Conservation (phyloP, 1,140 invertebrate species). For the Brachionus rotundiformis region DNA sequence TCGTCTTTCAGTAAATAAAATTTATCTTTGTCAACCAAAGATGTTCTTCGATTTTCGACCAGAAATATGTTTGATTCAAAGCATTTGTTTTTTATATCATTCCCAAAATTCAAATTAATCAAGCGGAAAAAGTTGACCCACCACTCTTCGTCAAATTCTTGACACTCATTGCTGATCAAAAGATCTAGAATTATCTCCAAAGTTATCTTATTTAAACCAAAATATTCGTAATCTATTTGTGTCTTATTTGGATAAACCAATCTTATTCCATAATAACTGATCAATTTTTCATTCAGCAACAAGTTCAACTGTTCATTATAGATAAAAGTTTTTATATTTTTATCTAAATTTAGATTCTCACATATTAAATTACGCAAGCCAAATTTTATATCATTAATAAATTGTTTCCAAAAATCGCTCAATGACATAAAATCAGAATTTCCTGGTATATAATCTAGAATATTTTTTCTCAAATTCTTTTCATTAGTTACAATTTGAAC, state of each 20-base stretch:
- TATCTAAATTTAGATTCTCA: slow-evolving; percentile 17
- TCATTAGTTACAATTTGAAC: background rate
- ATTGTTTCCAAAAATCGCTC: slow-evolving; percentile 32
- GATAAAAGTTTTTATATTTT: background rate
- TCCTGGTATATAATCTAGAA: background rate
- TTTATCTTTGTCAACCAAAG: background rate
- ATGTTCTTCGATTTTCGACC: background rate
- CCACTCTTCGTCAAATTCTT: slow-evolving; percentile 16
- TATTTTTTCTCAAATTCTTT: background rate
- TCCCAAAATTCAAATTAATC: background rate
- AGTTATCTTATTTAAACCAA: background rate
- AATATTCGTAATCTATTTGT: slow-evolving; percentile 20
- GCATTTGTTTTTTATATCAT: background rate
- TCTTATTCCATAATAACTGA: background rate
- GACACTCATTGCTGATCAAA: background rate
- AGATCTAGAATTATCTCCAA: background rate
- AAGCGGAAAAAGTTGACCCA: slow-evolving; percentile 15
- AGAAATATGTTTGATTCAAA: slow-evolving; percentile 6
- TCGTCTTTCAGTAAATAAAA: background rate
- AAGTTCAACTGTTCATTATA: background rate
- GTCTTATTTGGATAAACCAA: background rate
- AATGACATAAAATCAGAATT: background rate
- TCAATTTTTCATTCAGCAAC: background rate
- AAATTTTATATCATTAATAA: slow-evolving; percentile 3
- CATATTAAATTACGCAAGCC: background rate